phyloP scores from a whole-genome alignment of 1,140 invertebrate species.

The Onthophagus taurus region DNA sequence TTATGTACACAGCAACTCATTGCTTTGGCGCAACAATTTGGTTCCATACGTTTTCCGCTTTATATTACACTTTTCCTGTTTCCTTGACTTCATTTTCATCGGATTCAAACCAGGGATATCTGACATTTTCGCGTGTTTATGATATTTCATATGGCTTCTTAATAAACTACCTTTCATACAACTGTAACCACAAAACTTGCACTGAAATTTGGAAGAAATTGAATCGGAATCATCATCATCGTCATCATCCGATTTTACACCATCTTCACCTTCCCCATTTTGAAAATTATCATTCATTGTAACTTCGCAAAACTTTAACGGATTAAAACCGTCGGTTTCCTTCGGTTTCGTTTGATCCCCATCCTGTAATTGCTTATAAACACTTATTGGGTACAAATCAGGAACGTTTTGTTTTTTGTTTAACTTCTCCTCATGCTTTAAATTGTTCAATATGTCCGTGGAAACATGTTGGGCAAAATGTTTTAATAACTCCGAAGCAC shows the following conservation, averaged over 20 bases:
- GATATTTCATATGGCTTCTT: constrained; percentile 35
- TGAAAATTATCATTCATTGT: constrained; percentile 21
- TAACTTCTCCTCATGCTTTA: constrained; percentile 13
- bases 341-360: constrained; percentile 18
- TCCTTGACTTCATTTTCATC: constrained; percentile 14
- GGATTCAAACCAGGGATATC: constrained; percentile 15
- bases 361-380: neutral
- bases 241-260: neutral
- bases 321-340: constrained; percentile 19
- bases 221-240: neutral
- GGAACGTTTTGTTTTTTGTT: constrained; percentile 12
- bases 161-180: constrained; percentile 36
- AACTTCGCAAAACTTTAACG: constrained; percentile 28
- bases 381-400: constrained; percentile 14
- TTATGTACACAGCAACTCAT: no score
- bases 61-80: constrained; percentile 18
- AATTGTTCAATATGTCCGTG: constrained; percentile 9
- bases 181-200: constrained; percentile 13
- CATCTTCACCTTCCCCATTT: neutral
- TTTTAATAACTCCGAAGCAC: constrained; percentile 28
- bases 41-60: constrained; percentile 12
- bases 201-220: constrained; percentile 15
- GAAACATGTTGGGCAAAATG: constrained; percentile 32
- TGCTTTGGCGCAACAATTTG: constrained; percentile 13
- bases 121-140: constrained; percentile 10